These are phyloP conservation scores for Drosophila pseudoobscura DNA, from an alignment of 1,140 invertebrate genomes.

Conservation along the genomic window DNA sequence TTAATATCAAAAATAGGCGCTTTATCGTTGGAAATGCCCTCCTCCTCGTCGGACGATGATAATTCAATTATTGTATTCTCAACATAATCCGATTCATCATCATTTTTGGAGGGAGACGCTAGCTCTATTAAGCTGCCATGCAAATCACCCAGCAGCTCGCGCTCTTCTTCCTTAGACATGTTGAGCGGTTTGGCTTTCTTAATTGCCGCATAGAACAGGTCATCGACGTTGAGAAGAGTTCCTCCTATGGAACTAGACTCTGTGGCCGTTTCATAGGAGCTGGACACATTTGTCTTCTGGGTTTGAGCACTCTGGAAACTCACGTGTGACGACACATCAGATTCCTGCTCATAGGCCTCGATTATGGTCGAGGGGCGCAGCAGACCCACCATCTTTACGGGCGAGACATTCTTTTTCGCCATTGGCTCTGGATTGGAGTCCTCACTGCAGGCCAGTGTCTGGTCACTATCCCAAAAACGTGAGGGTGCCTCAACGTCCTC, in stretches of 20 bases:
- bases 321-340: constrained; percentile 44
- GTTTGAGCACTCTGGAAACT: constrained; percentile 64
- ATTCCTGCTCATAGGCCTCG: constrained; percentile 64
- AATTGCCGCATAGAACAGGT: constrained; percentile 69
- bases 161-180: constrained; percentile 48
- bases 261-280: constrained; percentile 71
- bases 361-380: constrained; percentile 76
- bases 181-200: constrained; percentile 49
- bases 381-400: constrained; percentile 77
- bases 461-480: constrained; percentile 70
- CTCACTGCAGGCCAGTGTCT: constrained; percentile 12
- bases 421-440: not conserved
- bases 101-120: constrained; percentile 3
- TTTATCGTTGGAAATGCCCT: not conserved
- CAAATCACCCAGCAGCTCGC: constrained; percentile 49
- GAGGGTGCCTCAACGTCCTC: constrained; percentile 78
- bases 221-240: constrained; percentile 56
- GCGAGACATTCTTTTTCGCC: constrained; percentile 49
- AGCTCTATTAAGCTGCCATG: constrained; percentile 52
- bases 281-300: constrained; percentile 56
- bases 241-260: constrained; percentile 50
- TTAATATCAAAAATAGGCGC: too few relatives aligned
- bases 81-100: constrained; percentile 7
- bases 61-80: constrained; percentile 59
- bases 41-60: constrained; percentile 55